Conservation (phyloP, 2,797 vertebrate species). For the Tragopan temminckii region DNA sequence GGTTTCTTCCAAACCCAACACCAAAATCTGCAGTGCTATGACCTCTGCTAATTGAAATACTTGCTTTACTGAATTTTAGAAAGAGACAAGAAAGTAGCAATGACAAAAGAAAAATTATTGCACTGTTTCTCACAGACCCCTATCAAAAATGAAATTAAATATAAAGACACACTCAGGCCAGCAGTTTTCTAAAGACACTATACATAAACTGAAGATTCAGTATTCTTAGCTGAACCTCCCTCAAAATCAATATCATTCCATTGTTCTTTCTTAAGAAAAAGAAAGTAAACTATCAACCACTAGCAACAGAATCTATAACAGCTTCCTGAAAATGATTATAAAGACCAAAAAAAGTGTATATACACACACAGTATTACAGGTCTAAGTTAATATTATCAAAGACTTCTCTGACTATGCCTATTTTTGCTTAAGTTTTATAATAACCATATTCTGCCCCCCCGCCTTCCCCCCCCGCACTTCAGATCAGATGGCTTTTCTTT, state of each 20-base stretch:
- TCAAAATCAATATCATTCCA: neutral
- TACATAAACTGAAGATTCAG: neutral
- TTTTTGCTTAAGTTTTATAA: neutral
- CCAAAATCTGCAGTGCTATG: neutral
- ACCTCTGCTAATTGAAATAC: neutral
- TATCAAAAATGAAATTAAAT: neutral
- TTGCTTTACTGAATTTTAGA: neutral
- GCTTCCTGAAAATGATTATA: neutral
- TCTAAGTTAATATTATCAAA: neutral
- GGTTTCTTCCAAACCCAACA: neutral
- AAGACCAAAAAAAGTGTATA: neutral
- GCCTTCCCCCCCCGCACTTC: neutral
- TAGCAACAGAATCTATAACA: neutral
- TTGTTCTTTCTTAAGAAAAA: neutral
- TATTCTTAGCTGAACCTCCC: neutral
- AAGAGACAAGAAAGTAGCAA: neutral
- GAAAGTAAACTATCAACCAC: neutral
- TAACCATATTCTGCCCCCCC: neutral
- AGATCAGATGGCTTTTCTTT: neutral
- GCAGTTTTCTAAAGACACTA: neutral
- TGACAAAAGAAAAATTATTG: neutral
- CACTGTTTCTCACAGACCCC: neutral
- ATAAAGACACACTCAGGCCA: neutral
- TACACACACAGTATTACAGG: neutral
- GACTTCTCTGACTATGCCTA: neutral